Evolutionary conservation across 92 coral and sea anemone genomes (phyloP), one percentile per base, ranked within the genome.

Genomic region (Actinernus sp.): DNA sequence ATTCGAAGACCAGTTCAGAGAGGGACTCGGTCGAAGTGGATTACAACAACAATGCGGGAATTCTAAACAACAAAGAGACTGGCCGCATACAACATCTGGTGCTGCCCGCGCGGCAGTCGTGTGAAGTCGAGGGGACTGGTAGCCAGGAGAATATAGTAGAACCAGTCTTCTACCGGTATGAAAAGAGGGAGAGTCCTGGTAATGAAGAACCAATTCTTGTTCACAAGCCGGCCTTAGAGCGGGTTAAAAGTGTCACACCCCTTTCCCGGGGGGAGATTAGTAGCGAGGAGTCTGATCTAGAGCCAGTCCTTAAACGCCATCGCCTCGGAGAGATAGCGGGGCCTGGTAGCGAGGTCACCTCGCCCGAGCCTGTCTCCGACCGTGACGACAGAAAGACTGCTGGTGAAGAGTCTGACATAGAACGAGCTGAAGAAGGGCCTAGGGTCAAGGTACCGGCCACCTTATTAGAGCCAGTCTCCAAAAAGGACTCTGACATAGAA

Each of bases 1-100:
- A 63, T 28, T 81, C 95, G 17, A 87, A 29, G 3, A 63, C 63
- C 3, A 49, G 41, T 11, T 73, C 88, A 28, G 84, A 76, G 17
- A 74, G 33, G 10, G 24, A 48, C 18, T 69, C 90, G 5, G 73
- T 43, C 45, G 88, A 76, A 29, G 65, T 79, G 26, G 92, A 90
- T 51, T 90, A 90, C 79, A 76, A 90, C 86, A 81, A 81, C 88
- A 76, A 86, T 79, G 88, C 97, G 9, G 92, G 89, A 49, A 75
- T 90, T 27, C 74, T 90, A 26, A 90, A 90, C 76, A 81, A 68
- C 71, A 71, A 81, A 44, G 96, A 89, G 55, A 63, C 93, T 8
- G 97, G 97, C 22, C 81, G 65, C 53, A 79, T 90, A 11, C 97
- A 87, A 54, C 89, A 87, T 52, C 39, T 90, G 56, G 66, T 90